A percentile compares a stretch with the other conserved stretches of the same genome.
These are phyloP conservation scores for Dendrolimus houi DNA, from an alignment of 2,888 invertebrate genomes.

Conservation along the genomic window DNA sequence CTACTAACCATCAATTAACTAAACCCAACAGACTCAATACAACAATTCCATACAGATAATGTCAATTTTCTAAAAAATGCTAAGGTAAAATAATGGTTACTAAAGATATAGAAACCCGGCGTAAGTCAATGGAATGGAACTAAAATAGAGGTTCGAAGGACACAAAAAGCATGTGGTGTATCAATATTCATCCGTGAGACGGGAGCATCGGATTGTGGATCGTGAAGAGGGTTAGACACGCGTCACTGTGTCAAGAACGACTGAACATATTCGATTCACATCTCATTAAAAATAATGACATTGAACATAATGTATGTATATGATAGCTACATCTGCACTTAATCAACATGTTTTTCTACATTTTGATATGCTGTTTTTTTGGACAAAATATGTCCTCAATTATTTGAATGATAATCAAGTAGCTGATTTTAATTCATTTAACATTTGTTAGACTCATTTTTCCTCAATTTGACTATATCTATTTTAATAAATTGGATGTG, in stretches of 20 bases:
- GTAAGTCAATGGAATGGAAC: conserved; percentile 5
- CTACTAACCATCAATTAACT: too few species aligned
- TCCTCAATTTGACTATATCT: too few species aligned
- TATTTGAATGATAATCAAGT: too few species aligned
- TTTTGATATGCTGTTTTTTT: too few species aligned
- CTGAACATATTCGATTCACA: conserved; percentile 20
- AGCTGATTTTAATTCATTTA: too few species aligned
- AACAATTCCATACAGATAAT: background rate
- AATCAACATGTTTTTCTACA: too few species aligned
- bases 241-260: conserved; percentile 31
- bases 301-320: conserved; percentile 8
- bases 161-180: conserved; percentile 11
- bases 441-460: too few species aligned
- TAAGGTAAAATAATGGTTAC: too few species aligned
- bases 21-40: conserved; percentile 3
- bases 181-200: conserved; percentile 23
- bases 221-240: conserved; percentile 46
- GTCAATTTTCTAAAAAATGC: too few species aligned
- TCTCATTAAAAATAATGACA: conserved; percentile 20
- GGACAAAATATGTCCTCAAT: too few species aligned
- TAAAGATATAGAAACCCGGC: too few species aligned
- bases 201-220: conserved; percentile 32
- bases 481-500: too few species aligned
- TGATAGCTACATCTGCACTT: background rate
- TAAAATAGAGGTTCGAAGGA: conserved; percentile 11